Percentiles rank a stretch among this genome's conserved stretches.
Conservation (phyloP, 2,888 invertebrate species). For the Drosophila mercatorum region DNA sequence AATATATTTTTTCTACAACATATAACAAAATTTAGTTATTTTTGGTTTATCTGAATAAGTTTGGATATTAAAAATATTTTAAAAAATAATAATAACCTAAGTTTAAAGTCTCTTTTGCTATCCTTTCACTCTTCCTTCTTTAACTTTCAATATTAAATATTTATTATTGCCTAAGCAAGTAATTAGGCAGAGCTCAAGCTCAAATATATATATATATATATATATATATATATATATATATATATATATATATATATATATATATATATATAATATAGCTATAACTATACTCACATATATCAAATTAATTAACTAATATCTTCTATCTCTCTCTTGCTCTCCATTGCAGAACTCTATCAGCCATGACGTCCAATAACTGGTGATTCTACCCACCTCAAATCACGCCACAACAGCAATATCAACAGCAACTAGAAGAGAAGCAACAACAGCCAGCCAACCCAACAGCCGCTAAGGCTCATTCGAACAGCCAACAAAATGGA, state of each 20-base stretch:
- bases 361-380: conserved; percentile 48
- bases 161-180: too few relatives aligned
- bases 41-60: too few relatives aligned
- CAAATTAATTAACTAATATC: background rate
- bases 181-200: background rate
- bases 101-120: too few relatives aligned
- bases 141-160: too few relatives aligned
- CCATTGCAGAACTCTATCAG: conserved; percentile 21
- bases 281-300: too few relatives aligned
- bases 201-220: background rate
- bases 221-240: background rate
- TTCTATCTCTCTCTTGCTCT: background rate
- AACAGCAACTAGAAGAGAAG: conserved; percentile 19
- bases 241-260: too few relatives aligned
- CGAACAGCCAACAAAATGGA: conserved; percentile 44
- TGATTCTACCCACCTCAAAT: conserved; percentile 34
- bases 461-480: conserved; percentile 12
- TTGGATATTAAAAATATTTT: too few relatives aligned
- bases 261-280: background rate
- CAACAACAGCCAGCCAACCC: conserved; percentile 14
- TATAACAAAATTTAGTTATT: too few relatives aligned
- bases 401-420: conserved; percentile 11
- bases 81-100: too few relatives aligned
- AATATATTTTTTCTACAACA: too few relatives aligned
- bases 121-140: too few relatives aligned